Evolutionary conservation across 2,888 invertebrate species (phyloP).

Genomic region (Tenthredo distinguenda): DNA sequence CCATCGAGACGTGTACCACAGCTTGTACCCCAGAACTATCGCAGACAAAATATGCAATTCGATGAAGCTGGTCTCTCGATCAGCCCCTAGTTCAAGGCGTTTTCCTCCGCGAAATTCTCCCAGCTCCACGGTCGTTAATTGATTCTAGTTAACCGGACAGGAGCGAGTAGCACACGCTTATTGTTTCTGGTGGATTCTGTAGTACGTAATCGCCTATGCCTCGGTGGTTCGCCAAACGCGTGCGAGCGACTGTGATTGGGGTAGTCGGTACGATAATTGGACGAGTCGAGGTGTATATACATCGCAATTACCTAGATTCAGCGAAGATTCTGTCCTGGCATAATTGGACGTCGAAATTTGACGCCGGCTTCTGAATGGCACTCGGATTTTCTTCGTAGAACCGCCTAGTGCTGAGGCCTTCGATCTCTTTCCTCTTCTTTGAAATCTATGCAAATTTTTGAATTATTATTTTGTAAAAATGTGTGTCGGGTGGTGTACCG

Average conservation of each 20-base stretch:
- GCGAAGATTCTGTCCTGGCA: background rate
- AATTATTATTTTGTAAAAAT: background rate
- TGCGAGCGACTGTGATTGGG: conserved; percentile 17
- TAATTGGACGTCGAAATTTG: background rate
- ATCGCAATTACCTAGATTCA: background rate
- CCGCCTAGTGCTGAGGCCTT: background rate
- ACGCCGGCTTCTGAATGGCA: background rate
- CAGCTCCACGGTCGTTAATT: background rate
- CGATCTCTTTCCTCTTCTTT: background rate
- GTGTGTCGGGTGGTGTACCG: too few relatives aligned
- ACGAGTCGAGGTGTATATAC: conserved; percentile 17
- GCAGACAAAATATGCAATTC: background rate
- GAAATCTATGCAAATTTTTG: background rate
- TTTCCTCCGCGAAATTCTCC: background rate
- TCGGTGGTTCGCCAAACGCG: conserved; percentile 29
- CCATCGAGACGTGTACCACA: background rate
- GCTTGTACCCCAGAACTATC: background rate
- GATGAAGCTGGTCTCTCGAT: background rate
- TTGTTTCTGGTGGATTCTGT: conserved; percentile 37
- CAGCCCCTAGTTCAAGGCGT: background rate
- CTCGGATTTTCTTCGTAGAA: background rate
- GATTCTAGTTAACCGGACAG: conserved; percentile 23
- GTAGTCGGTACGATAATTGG: conserved; percentile 15
- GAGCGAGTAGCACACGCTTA: conserved; percentile 6
- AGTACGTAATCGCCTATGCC: conserved; percentile 37